Conservation (phyloP, 2,888 invertebrate genomes). For the Scaptomyza caliginosa region DNA sequence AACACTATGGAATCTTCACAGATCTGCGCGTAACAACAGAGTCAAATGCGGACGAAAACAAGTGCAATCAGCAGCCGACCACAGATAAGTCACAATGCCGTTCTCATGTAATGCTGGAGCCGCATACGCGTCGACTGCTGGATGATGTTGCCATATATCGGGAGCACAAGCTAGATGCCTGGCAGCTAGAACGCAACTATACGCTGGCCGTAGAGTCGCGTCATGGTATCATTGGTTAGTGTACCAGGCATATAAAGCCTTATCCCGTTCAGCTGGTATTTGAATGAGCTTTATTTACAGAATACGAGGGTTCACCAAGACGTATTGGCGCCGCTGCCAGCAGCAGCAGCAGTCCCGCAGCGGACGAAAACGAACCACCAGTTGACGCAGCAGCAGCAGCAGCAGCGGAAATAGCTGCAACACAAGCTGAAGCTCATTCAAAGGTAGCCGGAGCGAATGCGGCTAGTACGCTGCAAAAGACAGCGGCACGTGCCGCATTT, state of each 20-base stretch:
- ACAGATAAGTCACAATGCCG: conserved; percentile 26
- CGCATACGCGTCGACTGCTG: conserved; percentile 35
- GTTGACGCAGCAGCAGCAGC: conserved; percentile 28
- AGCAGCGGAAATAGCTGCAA: neutral
- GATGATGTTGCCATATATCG: conserved; percentile 52
- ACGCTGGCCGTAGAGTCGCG: conserved; percentile 79
- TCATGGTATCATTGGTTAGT: conserved; percentile 80
- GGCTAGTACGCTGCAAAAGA: conserved; percentile 52
- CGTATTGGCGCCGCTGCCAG: conserved; percentile 60
- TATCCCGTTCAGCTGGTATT: neutral
- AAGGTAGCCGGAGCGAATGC: conserved; percentile 37
- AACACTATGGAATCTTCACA: conserved; percentile 25
- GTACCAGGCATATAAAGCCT: neutral
- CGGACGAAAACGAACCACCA: conserved; percentile 64
- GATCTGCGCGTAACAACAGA: conserved; percentile 82
- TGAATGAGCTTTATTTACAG: conserved; percentile 17
- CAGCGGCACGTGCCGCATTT: conserved; percentile 60
- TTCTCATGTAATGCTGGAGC: conserved; percentile 29
- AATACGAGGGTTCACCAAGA: conserved; percentile 67
- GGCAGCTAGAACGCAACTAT: conserved; percentile 80
- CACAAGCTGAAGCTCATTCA: conserved; percentile 26
- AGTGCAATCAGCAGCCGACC: conserved; percentile 12
- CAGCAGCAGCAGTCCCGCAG: conserved; percentile 44
- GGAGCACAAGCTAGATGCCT: conserved; percentile 62
- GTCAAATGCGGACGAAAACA: conserved; percentile 48